Evolutionary conservation across 2,797 vertebrate species (phyloP).

Genomic region (Smutsia temminckii): DNA sequence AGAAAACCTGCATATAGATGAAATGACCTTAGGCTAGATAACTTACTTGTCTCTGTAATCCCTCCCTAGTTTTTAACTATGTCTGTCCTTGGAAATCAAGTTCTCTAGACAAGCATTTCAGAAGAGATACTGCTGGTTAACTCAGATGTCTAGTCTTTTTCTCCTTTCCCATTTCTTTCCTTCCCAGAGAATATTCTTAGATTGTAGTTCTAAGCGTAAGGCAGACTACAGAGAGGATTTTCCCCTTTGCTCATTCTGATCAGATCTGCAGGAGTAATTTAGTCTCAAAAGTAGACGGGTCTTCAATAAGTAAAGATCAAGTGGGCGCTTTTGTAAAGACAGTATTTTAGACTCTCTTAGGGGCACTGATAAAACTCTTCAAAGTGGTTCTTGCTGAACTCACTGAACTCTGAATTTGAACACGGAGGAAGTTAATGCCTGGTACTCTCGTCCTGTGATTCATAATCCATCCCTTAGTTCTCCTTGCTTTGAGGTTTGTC

Average conservation of each 20-base stretch:
- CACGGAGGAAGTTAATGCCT: not conserved
- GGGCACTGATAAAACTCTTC: not conserved
- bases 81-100: not conserved
- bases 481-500: not conserved
- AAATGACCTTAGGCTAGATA: not conserved
- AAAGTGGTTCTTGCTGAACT: not conserved
- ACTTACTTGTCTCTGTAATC: not conserved
- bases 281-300: not conserved
- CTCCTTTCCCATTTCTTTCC: not conserved
- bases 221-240: not conserved
- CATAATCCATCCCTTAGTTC: not conserved
- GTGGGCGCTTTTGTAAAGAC: not conserved
- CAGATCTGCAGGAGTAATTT: not conserved
- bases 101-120: not conserved
- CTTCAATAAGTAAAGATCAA: constrained; percentile 1
- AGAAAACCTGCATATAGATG: not conserved
- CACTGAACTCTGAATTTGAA: not conserved
- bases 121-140: not conserved
- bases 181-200: not conserved
- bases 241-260: not conserved
- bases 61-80: not conserved
- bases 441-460: not conserved
- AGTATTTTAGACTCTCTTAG: not conserved
- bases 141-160: not conserved
- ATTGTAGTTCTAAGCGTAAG: not conserved